Conservation (phyloP, 2,888 invertebrate species). For the Idaea dimidiata region DNA sequence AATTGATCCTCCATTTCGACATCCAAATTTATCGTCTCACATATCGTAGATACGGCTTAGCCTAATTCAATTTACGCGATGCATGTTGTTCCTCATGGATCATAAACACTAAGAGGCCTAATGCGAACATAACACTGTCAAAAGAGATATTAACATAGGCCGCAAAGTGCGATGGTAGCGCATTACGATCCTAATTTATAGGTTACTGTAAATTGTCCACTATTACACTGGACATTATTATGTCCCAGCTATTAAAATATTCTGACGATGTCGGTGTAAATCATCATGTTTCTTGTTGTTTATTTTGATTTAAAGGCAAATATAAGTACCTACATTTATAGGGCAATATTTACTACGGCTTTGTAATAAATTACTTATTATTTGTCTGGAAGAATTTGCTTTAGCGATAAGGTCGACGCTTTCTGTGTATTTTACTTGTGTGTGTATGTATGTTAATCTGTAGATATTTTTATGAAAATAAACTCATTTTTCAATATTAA, state of each 20-base stretch:
- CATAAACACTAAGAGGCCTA: neutral
- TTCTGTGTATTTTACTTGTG: no score
- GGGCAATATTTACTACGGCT: no score
- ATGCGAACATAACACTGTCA: neutral
- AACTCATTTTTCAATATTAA: no score
- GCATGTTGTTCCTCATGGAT: neutral
- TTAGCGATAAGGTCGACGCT: no score
- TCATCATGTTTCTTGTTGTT: neutral
- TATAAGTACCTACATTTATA: no score
- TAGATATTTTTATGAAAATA: no score
- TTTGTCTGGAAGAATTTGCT: no score
- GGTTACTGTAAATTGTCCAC: neutral
- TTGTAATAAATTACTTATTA: no score
- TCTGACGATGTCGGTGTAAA: neutral
- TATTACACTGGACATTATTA: neutral
- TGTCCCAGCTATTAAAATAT: neutral
- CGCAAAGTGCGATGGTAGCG: neutral
- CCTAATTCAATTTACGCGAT: slow-evolving; percentile 33
- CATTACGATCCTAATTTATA: neutral
- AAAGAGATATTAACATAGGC: neutral
- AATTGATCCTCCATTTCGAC: no score
- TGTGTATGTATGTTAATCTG: no score
- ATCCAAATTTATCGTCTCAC: neutral
- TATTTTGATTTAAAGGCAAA: neutral
- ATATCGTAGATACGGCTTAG: slow-evolving; percentile 15